These are phyloP conservation scores for Macroteleia sp. DNA, from an alignment of 2,888 invertebrate genomes.

Conservation along the genomic window DNA sequence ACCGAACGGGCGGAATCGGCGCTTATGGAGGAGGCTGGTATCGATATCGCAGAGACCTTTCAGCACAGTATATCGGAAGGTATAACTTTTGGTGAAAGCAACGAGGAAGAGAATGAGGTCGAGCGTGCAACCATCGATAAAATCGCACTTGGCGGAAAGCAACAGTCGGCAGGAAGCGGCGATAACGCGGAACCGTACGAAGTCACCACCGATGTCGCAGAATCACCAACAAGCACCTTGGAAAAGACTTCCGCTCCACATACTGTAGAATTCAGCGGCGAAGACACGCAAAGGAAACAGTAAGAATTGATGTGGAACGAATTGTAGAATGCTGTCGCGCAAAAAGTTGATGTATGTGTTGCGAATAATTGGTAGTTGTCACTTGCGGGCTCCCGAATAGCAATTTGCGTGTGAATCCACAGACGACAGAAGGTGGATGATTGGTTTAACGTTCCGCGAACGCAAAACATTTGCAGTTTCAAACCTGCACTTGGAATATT, in stretches of 20 bases:
- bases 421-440: slow-evolving; percentile 9
- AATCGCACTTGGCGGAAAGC: background rate
- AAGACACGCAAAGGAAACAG: slow-evolving; percentile 40
- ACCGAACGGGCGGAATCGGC: slow-evolving; percentile 30
- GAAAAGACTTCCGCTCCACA: slow-evolving; percentile 14
- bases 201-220: background rate
- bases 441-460: background rate
- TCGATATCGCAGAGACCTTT: slow-evolving; percentile 52
- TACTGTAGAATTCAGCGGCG: background rate
- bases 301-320: slow-evolving; percentile 23
- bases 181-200: background rate
- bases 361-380: slow-evolving; percentile 26
- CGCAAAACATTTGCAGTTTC: too few relatives aligned
- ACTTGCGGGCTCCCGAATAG: background rate
- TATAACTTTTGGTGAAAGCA: slow-evolving; percentile 7
- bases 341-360: slow-evolving; percentile 21
- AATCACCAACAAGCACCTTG: too few relatives aligned
- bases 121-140: slow-evolving; percentile 54
- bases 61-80: slow-evolving; percentile 17
- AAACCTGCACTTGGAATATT: too few relatives aligned
- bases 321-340: slow-evolving; percentile 14
- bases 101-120: background rate
- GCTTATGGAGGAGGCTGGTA: slow-evolving; percentile 8
- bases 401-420: background rate
- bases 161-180: background rate